Conservation (phyloP, 1,140 invertebrate species). For the Conus betulinus region DNA sequence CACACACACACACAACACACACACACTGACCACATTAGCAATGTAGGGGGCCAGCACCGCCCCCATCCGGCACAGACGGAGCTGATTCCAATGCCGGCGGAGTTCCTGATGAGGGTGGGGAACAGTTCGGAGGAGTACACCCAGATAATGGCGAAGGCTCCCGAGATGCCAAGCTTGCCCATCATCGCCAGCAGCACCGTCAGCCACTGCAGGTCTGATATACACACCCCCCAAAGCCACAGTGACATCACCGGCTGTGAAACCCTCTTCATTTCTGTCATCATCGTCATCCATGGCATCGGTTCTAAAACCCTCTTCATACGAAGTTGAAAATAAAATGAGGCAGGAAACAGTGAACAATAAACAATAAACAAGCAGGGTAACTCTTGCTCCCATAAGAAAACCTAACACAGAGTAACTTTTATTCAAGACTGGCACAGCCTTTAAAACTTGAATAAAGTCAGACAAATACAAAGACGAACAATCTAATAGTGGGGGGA, state of each 20-base stretch:
- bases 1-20: not conserved
- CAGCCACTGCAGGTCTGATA: conserved; percentile 49
- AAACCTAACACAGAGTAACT: no score
- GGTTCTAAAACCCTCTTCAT: not conserved
- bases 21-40: conserved; percentile 59
- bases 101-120: conserved; percentile 89
- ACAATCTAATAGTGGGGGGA: no score
- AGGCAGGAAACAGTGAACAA: no score
- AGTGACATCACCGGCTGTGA: not conserved
- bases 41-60: conserved; percentile 84
- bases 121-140: conserved; percentile 89
- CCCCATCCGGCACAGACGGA: conserved; percentile 87
- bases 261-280: not conserved
- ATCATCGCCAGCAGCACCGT: conserved; percentile 55
- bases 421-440: no score
- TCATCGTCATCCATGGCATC: not conserved
- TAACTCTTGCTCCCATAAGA: no score
- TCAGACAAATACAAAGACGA: no score
- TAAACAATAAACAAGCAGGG: no score
- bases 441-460: no score
- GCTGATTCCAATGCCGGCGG: conserved; percentile 87
- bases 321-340: no score
- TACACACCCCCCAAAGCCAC: not conserved
- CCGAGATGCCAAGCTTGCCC: conserved; percentile 58
- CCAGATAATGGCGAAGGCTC: conserved; percentile 82